Conservation (phyloP, 1,140 invertebrate genomes). For the Pogonomyrmex barbatus region DNA sequence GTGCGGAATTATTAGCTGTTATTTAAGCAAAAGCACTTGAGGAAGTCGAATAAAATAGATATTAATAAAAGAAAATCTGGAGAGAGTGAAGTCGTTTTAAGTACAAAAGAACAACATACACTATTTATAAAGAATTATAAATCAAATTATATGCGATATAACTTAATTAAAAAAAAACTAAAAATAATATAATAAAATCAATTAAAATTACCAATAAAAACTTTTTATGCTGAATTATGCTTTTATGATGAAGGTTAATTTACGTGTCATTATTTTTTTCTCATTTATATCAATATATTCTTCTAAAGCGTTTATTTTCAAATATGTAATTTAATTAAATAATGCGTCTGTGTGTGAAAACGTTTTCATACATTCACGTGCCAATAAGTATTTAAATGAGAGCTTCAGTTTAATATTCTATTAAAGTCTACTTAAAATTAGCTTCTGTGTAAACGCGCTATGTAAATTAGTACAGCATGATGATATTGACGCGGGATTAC, state of each 20-base stretch:
- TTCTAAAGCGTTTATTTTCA: slow-evolving; percentile 3
- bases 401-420: slow-evolving; percentile 35
- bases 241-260: not conserved
- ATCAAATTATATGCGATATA: not conserved
- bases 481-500: not conserved
- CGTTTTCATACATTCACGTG: slow-evolving; percentile 16
- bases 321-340: slow-evolving; percentile 41
- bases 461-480: slow-evolving; percentile 15
- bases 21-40: slow-evolving; percentile 35
- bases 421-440: slow-evolving; percentile 36
- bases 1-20: slow-evolving; percentile 37
- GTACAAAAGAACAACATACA: not conserved
- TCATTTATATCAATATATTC: not conserved
- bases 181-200: not conserved
- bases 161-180: not conserved
- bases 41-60: slow-evolving; percentile 26
- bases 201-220: no score
- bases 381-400: slow-evolving; percentile 21
- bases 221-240: no score
- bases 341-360: not conserved
- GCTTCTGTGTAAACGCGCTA: not conserved
- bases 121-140: not conserved
- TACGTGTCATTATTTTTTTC: not conserved
- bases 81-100: not conserved
- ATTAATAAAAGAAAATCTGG: slow-evolving; percentile 20